Evolutionary conservation across 2,113 vertebrate species (phyloP).

Genomic region (Psammodynastes pulverulentus): DNA sequence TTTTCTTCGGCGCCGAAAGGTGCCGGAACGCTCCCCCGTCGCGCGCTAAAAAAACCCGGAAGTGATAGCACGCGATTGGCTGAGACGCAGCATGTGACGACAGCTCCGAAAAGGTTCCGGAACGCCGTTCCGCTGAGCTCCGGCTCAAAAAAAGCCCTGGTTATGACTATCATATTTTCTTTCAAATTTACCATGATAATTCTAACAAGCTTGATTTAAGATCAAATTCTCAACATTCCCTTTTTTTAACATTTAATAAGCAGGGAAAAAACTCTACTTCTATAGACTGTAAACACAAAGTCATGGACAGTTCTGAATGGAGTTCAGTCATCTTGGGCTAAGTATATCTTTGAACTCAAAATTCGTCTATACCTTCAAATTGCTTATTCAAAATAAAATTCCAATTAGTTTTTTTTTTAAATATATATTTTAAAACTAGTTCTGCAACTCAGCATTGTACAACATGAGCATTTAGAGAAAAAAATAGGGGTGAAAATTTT

Average conservation of each 20-base stretch:
- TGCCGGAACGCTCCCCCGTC: no score
- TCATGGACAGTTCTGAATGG: slow-evolving; percentile 52
- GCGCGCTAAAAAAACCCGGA: no score
- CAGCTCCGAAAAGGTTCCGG: no score
- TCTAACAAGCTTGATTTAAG: neutral
- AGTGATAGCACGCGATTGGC: no score
- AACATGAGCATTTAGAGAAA: slow-evolving; percentile 50
- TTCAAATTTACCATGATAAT: slow-evolving; percentile 9
- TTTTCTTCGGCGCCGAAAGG: no score
- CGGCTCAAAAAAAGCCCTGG: no score
- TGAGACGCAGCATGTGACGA: no score
- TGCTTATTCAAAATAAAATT: neutral
- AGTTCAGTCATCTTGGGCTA: slow-evolving; percentile 39
- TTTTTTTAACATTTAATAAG: slow-evolving; percentile 12
- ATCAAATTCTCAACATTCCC: neutral
- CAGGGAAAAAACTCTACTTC: slow-evolving; percentile 61
- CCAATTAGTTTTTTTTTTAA: neutral
- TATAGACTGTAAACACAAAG: slow-evolving; percentile 41
- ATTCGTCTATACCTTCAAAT: neutral
- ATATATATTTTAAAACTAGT: slow-evolving; percentile 22
- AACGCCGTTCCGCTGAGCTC: no score
- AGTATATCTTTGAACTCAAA: neutral
- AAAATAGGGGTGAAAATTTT: slow-evolving; percentile 56
- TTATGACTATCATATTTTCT: neutral
- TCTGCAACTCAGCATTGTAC: slow-evolving; percentile 60